Base-by-base conservation (phyloP, 1,140 invertebrate genomes). In the Ridgeia piscesae region DNA sequence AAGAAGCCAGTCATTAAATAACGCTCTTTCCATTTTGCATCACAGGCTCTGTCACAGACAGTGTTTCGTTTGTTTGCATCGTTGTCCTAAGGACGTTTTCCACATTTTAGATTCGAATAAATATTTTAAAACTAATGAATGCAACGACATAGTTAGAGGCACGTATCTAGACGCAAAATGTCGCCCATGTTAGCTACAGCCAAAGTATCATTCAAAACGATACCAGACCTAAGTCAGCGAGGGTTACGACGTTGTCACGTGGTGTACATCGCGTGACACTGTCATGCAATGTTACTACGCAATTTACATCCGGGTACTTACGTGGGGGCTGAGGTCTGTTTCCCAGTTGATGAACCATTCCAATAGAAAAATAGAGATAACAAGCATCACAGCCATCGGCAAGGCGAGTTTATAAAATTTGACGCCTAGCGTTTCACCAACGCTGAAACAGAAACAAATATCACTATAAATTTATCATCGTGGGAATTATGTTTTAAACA, bases 281-380 rank as follows among this genome's bases (percentile, higher is more conserved):
- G n/a, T 33, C 33, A 92, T 33, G 91, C 92, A 14, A 92, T 33
- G 35, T n/a, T n/a, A n/a, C n/a, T n/a, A n/a, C n/a, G n/a, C n/a
- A n/a, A n/a, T n/a, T n/a, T 33, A 9, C 31, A 27, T 34, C 89
- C 1, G 21, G 42, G 42, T 33, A 50, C 92, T 50, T 33, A 91
- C 89, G 31, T 48, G 33, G 89, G 27, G 92, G 92, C 94, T 92
- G 94, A 94, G 34, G 48, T 94, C 94, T 58, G 93, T 93, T 14
- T 92, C 91, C 91, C 94, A 94, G 17, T 94, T 93, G 91, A 94
- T 94, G 92, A 94, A 95, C 77, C 93, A 92, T 92, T 95, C 95
- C 1, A 95, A 77, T 1, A 94, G 50, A 33, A 94, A 89, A 0
- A 95, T 92, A 0, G 92, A 92, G 17, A 94, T 91, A 31, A 34